Conservation (phyloP, 2,797 vertebrate species). For the Atherinosoma microstoma region DNA sequence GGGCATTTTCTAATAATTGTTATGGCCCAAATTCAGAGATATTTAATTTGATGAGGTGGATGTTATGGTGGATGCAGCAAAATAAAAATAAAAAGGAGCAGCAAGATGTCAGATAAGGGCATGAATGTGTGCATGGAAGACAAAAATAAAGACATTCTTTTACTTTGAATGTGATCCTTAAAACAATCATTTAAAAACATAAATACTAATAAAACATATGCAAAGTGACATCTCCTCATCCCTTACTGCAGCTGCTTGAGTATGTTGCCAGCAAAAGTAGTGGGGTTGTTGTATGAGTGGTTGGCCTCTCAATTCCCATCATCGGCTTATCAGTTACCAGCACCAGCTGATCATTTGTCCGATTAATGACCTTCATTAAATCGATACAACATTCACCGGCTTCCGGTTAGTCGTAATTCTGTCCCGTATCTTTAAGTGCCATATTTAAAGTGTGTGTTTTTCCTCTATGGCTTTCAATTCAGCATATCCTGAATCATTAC, state of each 20-base stretch:
- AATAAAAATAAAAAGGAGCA: not conserved
- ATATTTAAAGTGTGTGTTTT: constrained; percentile 3
- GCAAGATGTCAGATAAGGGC: not conserved
- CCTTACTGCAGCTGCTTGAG: too few species aligned
- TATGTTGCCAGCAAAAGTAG: too few species aligned
- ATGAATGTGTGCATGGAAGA: not conserved
- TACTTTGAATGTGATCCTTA: too few species aligned
- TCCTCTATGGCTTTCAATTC: not conserved
- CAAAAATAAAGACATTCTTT: not conserved
- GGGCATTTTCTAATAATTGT: not conserved
- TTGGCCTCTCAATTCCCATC: not conserved
- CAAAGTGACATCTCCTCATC: too few species aligned
- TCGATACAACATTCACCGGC: not conserved
- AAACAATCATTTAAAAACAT: too few species aligned
- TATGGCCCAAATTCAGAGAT: not conserved
- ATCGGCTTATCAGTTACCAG: not conserved
- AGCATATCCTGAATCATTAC: not conserved
- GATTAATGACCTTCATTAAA: not conserved
- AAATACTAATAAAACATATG: too few species aligned
- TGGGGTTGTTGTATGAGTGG: too few species aligned
- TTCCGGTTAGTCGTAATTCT: not conserved
- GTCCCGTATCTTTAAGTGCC: not conserved
- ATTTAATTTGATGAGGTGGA: not conserved
- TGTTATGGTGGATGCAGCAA: not conserved
- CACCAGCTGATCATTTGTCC: not conserved